Conservation (phyloP, 2,888 invertebrate genomes). For the Campoplex capitator region DNA sequence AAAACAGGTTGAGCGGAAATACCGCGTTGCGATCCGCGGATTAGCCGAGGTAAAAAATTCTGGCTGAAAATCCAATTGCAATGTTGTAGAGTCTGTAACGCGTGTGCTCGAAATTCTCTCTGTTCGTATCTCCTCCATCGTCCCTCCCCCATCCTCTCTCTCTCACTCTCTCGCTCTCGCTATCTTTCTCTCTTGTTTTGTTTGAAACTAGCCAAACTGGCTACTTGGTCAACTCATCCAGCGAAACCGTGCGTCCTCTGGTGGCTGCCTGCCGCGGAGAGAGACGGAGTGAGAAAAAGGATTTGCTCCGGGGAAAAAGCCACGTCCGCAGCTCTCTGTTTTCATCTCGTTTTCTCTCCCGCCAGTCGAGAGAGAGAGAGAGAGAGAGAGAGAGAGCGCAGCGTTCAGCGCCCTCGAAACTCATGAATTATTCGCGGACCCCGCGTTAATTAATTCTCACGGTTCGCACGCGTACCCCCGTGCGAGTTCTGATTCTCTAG, state of each 20-base stretch:
- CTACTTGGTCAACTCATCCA: constrained; percentile 54
- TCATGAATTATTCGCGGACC: constrained; percentile 68
- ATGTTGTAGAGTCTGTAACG: constrained; percentile 35
- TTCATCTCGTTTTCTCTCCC: constrained; percentile 18
- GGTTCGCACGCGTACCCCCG: constrained; percentile 64
- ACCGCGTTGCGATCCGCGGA: constrained; percentile 46
- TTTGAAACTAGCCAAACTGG: constrained; percentile 47
- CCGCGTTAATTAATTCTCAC: constrained; percentile 70
- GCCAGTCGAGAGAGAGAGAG: constrained; percentile 24
- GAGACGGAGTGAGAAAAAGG: constrained; percentile 18
- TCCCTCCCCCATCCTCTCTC: constrained; percentile 21
- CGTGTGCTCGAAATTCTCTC: constrained; percentile 13
- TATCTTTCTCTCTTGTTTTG: constrained; percentile 5
- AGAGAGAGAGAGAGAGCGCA: constrained; percentile 32
- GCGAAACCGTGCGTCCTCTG: constrained; percentile 40
- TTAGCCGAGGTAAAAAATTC: constrained; percentile 51
- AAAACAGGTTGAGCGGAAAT: constrained; percentile 55
- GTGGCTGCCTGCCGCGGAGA: background rate
- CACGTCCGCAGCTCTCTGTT: constrained; percentile 40
- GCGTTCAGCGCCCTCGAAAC: constrained; percentile 53
- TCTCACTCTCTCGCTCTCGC: constrained; percentile 6
- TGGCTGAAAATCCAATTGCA: constrained; percentile 41
- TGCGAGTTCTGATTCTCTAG: constrained; percentile 26
- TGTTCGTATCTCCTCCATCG: constrained; percentile 5
- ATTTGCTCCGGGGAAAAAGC: constrained; percentile 57